Evolutionary conservation across 2,888 invertebrate genomes (phyloP), one percentile per base, ranked within the genome.

Genomic region (Slavum lentiscoides): DNA sequence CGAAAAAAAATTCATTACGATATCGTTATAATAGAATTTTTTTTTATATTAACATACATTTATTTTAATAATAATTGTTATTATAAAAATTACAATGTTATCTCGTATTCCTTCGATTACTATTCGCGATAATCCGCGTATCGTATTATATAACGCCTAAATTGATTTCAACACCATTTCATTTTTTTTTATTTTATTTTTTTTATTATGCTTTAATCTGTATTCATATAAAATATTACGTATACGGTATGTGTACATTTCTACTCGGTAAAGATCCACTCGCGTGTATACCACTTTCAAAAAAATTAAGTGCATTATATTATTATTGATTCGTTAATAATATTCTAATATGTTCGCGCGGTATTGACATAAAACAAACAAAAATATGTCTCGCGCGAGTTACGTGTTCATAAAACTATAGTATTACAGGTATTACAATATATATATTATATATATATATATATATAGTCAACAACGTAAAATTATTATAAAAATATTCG

Each of bases 361-460:
- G 49, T 49, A 43, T 19, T 19, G 19, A 62, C 30, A 62, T 74
- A 49, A 74, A 74, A 37, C 62, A 64, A 74, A 74, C n/a, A 74
- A 21, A 30, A 62, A n/a, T n/a, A n/a, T 30, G 3, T 53, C 21
- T 23, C 8, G 3, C 43, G 6, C 43, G 43, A 43, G 43, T 62
- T 74, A 62, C 30, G n/a, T 74, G 64, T 74, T 74, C 64, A 64
- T 64, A 74, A 58, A 55, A 55, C 30, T 30, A n/a, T n/a, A 30
- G 30, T 30, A 30, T n/a, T n/a, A 30, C 30, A 30, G 30, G 4
- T 30, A 30, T 30, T 30, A 30, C 4, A 30, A 30, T 30, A 30
- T 30, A 30, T 30, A n/a, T n/a, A n/a, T n/a, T n/a, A n/a, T n/a
- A n/a, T n/a, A n/a, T n/a, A n/a, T n/a, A n/a, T n/a, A n/a, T n/a